A percentile compares a stretch with the other conserved stretches of the same genome.
Evolutionary conservation across 2,113 vertebrate species (phyloP).

Genomic region (Corapipo altera): DNA sequence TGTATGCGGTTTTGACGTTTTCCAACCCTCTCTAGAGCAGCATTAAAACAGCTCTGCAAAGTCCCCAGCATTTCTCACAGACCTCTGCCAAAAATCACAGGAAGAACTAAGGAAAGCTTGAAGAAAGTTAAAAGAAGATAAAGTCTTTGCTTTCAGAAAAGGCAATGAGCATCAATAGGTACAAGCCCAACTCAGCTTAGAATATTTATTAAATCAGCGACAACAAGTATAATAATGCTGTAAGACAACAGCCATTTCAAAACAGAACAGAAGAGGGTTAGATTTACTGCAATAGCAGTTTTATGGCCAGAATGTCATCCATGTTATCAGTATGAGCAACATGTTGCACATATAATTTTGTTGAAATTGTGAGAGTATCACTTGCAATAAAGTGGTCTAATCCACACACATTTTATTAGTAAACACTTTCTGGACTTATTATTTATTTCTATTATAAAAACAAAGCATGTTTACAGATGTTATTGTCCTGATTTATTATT

Average conservation of each 20-base stretch:
- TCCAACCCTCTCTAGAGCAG: background rate
- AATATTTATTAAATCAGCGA: background rate
- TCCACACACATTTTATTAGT: background rate
- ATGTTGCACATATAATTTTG: background rate
- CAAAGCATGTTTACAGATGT: conserved; percentile 38
- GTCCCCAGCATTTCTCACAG: background rate
- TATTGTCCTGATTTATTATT: conserved; percentile 26
- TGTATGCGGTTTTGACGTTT: background rate
- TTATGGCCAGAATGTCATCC: background rate
- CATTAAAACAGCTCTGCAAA: background rate
- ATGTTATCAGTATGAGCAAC: background rate
- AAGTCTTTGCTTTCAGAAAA: background rate
- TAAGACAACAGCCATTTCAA: background rate
- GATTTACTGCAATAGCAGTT: background rate
- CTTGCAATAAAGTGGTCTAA: background rate
- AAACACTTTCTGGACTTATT: background rate
- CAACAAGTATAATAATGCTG: background rate
- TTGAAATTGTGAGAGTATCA: background rate
- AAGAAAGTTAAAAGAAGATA: background rate
- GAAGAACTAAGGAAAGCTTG: background rate
- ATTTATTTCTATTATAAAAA: conserved; percentile 8
- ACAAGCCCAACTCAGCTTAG: background rate
- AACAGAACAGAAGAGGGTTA: background rate
- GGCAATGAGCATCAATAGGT: background rate
- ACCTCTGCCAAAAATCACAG: background rate